Base-by-base conservation (phyloP, 2,797 vertebrate species). In the Premnoplex brunnescens region DNA sequence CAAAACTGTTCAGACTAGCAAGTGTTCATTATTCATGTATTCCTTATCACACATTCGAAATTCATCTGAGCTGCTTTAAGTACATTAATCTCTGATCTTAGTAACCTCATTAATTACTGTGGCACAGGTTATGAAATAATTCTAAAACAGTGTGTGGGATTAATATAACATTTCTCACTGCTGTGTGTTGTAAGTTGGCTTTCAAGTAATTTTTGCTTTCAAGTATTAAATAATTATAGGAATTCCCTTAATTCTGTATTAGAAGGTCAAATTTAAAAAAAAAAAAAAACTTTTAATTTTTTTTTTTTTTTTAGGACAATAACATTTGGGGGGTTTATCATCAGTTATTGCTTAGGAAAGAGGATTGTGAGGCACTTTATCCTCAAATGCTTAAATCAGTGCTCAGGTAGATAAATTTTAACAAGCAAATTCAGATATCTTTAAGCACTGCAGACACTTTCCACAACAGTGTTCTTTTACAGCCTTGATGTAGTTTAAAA, bases 81-180 rank as follows among this genome's bases (percentile, higher is more conserved):
- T 60, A 34, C 44, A 36, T 80, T 93, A 83, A 83, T 91, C 64
- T 80, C 78, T 83, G 46, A 80, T 96, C 12, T 95, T 78, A 72
- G 37, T 92, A 80, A 91, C 91, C 56, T 88, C 68, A 80, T 95
- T 88, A 89, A 86, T 92, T 92, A 89, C 76, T 84, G 48, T 88
- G 82, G 39, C 55, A 86, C 21, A 92, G 62, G 60, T 81, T 95
- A 81, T 77, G 56, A 85, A 91, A 93, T 81, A 62, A 72, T 93
- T 86, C 85, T 28, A 78, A 88, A 90, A 63, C 55, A 43, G 23
- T 0, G 0, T 56, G 14, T 68, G 30, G 12, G 83, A 85, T 95
- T 95, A 85, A 72, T 85, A 34, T 85, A 68, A 34, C 30, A 46
- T 83, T 71, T 30, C 56, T 91, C 62, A 60, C 21, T 75, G n/a